phyloP scores from a whole-genome alignment of 2,797 vertebrate genomes.

The Hypotaenidia philippensis region DNA sequence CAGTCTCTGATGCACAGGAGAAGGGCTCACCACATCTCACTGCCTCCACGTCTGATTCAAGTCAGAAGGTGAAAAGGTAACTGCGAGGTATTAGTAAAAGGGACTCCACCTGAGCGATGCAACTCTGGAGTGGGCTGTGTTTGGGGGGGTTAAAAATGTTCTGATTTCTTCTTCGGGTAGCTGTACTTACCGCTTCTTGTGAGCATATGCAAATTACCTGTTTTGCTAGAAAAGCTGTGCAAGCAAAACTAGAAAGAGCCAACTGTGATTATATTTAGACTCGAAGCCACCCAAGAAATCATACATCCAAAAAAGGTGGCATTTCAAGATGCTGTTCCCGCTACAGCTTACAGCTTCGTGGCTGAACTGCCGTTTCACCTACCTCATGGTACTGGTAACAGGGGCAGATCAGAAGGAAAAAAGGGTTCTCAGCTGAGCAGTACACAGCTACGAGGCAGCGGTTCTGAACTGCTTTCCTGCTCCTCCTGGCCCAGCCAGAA shows the following conservation, averaged over 20 bases:
- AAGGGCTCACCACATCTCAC: neutral
- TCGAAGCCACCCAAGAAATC: neutral
- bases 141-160: neutral
- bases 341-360: neutral
- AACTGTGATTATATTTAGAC: neutral
- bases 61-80: neutral
- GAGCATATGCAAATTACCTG: neutral
- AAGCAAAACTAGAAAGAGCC: neutral
- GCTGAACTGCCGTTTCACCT: neutral
- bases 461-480: neutral
- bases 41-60: neutral
- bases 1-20: neutral
- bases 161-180: neutral
- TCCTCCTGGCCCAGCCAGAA: neutral
- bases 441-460: accelerated
- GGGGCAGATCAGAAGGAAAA: neutral
- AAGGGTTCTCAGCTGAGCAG: neutral
- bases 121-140: neutral
- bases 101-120: neutral
- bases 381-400: accelerated
- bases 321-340: neutral
- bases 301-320: neutral
- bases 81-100: neutral
- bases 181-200: neutral
- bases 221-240: neutral